These are phyloP conservation scores for Meandrina meandrites DNA, from an alignment of 92 coral and sea anemone genomes.

Conservation along the genomic window DNA sequence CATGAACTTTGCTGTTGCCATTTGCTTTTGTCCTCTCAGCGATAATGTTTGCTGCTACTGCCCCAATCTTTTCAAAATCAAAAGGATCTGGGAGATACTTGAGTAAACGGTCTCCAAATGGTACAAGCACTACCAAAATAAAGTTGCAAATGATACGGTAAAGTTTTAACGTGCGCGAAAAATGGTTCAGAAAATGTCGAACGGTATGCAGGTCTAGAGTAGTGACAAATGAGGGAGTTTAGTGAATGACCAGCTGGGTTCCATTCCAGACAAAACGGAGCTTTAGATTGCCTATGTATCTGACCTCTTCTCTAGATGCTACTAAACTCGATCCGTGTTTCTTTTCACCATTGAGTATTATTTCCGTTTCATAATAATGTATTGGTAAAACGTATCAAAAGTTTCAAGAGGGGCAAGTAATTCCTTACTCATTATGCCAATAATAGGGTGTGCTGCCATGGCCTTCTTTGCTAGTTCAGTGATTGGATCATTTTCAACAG, in stretches of 20 bases:
- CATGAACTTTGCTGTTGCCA: conserved; percentile 2
- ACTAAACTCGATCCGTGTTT: too few species aligned
- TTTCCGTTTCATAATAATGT: too few species aligned
- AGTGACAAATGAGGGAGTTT: too few species aligned
- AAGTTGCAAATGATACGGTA: not conserved
- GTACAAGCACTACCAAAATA: conserved; percentile 22
- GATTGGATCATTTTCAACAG: conserved; percentile 48
- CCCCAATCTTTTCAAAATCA: conserved; percentile 10
- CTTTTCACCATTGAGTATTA: too few species aligned
- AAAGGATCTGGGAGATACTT: conserved; percentile 29
- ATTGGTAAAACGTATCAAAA: not conserved
- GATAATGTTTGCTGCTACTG: conserved; percentile 32
- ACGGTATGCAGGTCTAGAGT: too few species aligned
- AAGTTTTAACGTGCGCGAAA: not conserved
- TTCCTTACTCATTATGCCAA: conserved; percentile 26
- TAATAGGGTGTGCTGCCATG: conserved; percentile 9
- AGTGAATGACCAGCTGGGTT: too few species aligned
- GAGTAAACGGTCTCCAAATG: conserved; percentile 16
- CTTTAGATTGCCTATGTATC: too few species aligned
- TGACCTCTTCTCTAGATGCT: too few species aligned
- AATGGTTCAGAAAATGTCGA: too few species aligned
- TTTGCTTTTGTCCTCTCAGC: conserved; percentile 25
- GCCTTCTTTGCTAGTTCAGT: conserved; percentile 50
- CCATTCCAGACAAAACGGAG: too few species aligned
- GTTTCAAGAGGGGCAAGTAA: too few species aligned